Conservation (phyloP, 2,888 invertebrate genomes). For the Tenthredo notha region DNA sequence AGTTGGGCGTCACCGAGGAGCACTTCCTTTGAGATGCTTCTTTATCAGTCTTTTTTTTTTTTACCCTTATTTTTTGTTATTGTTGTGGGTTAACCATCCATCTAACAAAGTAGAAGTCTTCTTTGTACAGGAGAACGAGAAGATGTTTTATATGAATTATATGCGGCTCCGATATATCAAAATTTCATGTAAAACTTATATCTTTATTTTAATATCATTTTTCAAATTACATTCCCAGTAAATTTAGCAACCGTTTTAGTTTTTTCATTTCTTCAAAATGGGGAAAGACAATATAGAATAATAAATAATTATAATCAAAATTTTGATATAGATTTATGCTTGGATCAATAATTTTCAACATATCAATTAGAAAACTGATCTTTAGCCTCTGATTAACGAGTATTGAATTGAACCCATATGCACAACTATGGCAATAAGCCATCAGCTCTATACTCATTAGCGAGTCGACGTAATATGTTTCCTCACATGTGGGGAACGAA, state of each 20-base stretch:
- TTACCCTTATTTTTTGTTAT: not conserved
- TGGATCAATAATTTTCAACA: not conserved
- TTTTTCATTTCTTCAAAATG: not conserved
- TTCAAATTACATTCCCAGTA: too few species aligned
- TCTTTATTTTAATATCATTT: too few species aligned
- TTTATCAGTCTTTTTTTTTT: not conserved
- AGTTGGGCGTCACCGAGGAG: conserved; percentile 25
- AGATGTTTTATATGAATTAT: not conserved
- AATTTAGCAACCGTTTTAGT: not conserved
- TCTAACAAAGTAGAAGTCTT: not conserved
- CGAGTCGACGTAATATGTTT: conserved; percentile 13
- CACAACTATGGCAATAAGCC: not conserved
- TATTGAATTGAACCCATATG: not conserved
- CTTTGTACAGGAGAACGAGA: not conserved
- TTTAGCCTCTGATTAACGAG: not conserved
- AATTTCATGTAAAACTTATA: not conserved
- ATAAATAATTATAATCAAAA: not conserved
- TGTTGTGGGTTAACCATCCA: not conserved
- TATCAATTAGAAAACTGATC: conserved; percentile 17
- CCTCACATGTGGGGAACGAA: not conserved
- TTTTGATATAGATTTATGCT: not conserved
- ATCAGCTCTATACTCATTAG: conserved; percentile 1
- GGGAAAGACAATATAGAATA: not conserved
- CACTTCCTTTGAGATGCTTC: not conserved
- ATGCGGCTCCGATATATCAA: not conserved